Evolutionary conservation across 2,888 invertebrate genomes (phyloP).

Genomic region (Cataglyphis cursor): DNA sequence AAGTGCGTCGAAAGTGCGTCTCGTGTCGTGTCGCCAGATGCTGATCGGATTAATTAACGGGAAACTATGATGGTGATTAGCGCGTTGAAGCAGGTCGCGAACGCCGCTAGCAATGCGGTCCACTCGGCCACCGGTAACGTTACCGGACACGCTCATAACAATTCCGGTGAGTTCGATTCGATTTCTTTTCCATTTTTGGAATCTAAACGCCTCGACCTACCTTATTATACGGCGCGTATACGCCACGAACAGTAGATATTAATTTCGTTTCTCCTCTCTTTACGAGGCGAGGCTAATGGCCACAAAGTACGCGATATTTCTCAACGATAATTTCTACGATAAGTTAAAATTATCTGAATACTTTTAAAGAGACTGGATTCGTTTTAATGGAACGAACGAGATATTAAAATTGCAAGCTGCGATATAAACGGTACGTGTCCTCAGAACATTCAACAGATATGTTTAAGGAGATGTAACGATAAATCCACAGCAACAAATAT

Average conservation of each 20-base stretch:
- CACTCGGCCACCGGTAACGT: slow-evolving; percentile 80
- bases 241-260: neutral
- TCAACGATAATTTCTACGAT: neutral
- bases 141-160: slow-evolving; percentile 76
- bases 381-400: neutral
- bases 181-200: neutral
- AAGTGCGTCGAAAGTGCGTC: neutral
- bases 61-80: slow-evolving; percentile 83
- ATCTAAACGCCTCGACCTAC: neutral
- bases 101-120: slow-evolving; percentile 83
- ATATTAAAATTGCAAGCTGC: neutral
- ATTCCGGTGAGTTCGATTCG: slow-evolving; percentile 79
- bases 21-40: slow-evolving; percentile 1
- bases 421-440: neutral
- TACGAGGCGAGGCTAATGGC: neutral
- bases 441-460: neutral
- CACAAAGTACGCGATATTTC: neutral
- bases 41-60: slow-evolving; percentile 14
- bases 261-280: neutral
- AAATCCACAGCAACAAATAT: neutral
- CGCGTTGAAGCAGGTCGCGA: slow-evolving; percentile 84
- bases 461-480: neutral
- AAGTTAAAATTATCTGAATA: neutral
- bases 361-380: neutral
- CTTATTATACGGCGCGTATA: neutral